Percentiles rank a stretch among this genome's conserved stretches.
phyloP scores from a whole-genome alignment of 1,140 invertebrate species.

The Sogatella furcifera region DNA sequence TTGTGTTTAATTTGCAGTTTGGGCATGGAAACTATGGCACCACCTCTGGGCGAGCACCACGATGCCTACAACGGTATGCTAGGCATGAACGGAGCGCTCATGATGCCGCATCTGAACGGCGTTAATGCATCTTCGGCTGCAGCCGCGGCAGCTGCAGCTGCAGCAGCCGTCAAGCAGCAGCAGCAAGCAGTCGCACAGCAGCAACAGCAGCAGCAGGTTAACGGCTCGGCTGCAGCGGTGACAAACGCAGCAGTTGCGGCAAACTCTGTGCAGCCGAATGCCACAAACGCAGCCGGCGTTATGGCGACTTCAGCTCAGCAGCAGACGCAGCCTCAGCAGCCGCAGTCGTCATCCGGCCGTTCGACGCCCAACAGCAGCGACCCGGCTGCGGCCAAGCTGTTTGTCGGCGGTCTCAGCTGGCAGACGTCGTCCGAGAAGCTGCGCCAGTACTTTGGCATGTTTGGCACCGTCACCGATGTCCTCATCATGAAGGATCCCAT shows the following conservation, averaged over 20 bases:
- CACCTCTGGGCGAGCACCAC: slow-evolving; percentile 24
- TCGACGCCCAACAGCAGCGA: slow-evolving; percentile 37
- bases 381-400: slow-evolving; percentile 77
- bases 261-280: slow-evolving; percentile 22
- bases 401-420: slow-evolving; percentile 84
- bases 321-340: slow-evolving; percentile 16
- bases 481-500: slow-evolving; percentile 90
- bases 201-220: slow-evolving; percentile 30
- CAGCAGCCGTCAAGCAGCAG: background rate
- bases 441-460: slow-evolving; percentile 82
- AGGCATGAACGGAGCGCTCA: slow-evolving; percentile 20
- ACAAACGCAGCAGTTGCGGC: slow-evolving; percentile 19
- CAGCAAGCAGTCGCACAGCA: slow-evolving; percentile 1
- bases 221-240: slow-evolving; percentile 15
- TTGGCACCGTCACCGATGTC: slow-evolving; percentile 82
- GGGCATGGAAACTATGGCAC: slow-evolving; percentile 26
- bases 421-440: slow-evolving; percentile 84
- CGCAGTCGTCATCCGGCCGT: slow-evolving; percentile 32
- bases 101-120: slow-evolving; percentile 15
- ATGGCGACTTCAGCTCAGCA: background rate
- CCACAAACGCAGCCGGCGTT: slow-evolving; percentile 1
- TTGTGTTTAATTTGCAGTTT: slow-evolving; percentile 20
- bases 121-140: slow-evolving; percentile 9
- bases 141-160: slow-evolving; percentile 9
- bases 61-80: slow-evolving; percentile 22